A percentile compares a stretch with the other conserved stretches of the same genome.
Evolutionary conservation across 2,888 invertebrate species (phyloP).

Genomic region (Mellilla xanthometata): DNA sequence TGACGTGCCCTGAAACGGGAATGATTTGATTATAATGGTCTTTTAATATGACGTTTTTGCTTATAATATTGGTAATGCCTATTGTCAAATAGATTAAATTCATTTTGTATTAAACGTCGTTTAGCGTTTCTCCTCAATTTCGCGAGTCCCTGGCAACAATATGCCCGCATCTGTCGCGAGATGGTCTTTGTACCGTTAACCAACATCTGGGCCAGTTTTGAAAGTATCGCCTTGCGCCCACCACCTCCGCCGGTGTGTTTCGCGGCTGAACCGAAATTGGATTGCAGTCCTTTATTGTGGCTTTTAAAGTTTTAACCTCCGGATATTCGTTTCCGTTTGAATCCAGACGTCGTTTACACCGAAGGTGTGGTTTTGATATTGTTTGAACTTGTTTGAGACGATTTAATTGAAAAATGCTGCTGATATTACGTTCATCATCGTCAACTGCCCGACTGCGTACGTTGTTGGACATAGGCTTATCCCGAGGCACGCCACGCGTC

Average conservation of each 20-base stretch:
- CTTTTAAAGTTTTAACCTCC: slow-evolving; percentile 29
- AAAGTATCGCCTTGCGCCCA: slow-evolving; percentile 58
- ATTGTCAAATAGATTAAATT: not conserved
- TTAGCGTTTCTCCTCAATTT: slow-evolving; percentile 23
- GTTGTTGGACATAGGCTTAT: too few species aligned
- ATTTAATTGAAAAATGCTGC: too few species aligned
- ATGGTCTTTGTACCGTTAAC: slow-evolving; percentile 71
- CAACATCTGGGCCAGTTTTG: slow-evolving; percentile 80
- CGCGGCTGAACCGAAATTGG: slow-evolving; percentile 55
- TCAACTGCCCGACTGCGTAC: too few species aligned
- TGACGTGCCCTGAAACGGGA: not conserved
- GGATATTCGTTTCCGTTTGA: slow-evolving; percentile 35
- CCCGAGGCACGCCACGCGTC: too few species aligned
- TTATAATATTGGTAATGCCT: too few species aligned
- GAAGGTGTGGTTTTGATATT: not conserved
- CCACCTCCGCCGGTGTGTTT: slow-evolving; percentile 34
- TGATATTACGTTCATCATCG: too few species aligned
- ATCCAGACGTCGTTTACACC: not conserved
- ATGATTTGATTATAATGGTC: not conserved
- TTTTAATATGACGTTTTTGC: too few species aligned
- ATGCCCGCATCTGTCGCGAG: slow-evolving; percentile 70
- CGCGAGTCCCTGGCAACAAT: slow-evolving; percentile 35
- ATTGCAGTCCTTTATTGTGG: slow-evolving; percentile 62
- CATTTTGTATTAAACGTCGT: not conserved
- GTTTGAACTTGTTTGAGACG: not conserved